A percentile compares a stretch with the other conserved stretches of the same genome.
These are phyloP conservation scores for Nesidiocoris tenuis DNA, from an alignment of 2,888 invertebrate genomes.

Conservation along the genomic window DNA sequence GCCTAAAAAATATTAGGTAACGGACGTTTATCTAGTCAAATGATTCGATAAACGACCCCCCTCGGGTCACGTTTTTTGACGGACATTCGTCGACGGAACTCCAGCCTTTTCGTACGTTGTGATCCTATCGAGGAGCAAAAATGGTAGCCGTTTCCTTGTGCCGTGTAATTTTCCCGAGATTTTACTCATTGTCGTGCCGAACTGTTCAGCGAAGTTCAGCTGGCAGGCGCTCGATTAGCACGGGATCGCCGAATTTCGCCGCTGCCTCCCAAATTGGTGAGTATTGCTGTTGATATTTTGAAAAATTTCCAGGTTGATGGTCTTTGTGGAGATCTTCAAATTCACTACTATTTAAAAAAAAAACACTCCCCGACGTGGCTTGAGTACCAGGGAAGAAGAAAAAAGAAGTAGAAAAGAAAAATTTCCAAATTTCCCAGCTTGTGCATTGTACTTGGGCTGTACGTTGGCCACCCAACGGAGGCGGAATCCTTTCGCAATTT, in stretches of 20 bases:
- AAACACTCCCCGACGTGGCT: no score
- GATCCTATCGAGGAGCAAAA: neutral
- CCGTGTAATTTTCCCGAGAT: constrained; percentile 24
- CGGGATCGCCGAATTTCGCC: neutral
- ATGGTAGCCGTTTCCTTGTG: constrained; percentile 27
- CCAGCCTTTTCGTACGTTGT: constrained; percentile 6
- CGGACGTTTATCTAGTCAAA: neutral
- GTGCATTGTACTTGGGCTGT: no score
- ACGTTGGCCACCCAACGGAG: no score
- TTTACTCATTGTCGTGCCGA: constrained; percentile 31
- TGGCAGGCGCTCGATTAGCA: constrained; percentile 8
- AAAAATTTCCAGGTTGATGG: no score
- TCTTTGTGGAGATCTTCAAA: no score
- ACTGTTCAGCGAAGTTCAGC: constrained; percentile 20
- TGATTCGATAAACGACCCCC: constrained; percentile 39
- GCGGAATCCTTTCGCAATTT: no score
- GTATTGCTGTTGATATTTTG: no score
- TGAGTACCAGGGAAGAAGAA: no score
- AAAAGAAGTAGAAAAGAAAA: no score
- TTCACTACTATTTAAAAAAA: no score
- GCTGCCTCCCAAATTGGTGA: constrained; percentile 15
- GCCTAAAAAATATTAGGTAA: constrained; percentile 1
- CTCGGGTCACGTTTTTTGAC: constrained; percentile 36
- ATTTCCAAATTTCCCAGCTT: no score
- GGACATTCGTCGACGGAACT: constrained; percentile 7